A percentile compares a stretch with the other conserved stretches of the same genome.
Conservation (phyloP, 2,888 invertebrate genomes). For the Sipha maydis region DNA sequence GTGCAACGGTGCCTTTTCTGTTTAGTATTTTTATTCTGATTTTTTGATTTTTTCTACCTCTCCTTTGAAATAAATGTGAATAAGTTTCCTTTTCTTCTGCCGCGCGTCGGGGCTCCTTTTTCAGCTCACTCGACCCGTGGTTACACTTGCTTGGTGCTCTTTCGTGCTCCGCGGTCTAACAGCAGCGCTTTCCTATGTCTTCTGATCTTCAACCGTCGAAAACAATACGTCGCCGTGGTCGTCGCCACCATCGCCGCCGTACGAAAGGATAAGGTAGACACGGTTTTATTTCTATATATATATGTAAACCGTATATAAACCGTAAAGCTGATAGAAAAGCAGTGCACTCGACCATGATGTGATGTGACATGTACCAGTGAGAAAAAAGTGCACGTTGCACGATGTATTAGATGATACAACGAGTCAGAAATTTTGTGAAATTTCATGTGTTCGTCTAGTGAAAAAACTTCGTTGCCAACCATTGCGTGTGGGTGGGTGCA, state of each 20-base stretch:
- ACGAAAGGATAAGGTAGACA: constrained; percentile 34
- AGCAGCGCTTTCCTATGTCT: constrained; percentile 27
- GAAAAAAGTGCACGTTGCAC: background rate
- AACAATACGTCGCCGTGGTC: background rate
- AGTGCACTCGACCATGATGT: no score
- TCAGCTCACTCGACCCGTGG: background rate
- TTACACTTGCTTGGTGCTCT: background rate
- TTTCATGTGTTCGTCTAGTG: background rate
- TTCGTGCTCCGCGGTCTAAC: background rate
- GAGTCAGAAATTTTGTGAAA: background rate
- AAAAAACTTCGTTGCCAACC: background rate
- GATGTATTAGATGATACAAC: background rate
- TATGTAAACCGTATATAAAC: no score
- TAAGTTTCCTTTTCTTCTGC: background rate
- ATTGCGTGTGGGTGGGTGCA: no score
- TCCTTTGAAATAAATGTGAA: background rate
- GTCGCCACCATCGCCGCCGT: background rate
- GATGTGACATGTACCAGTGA: no score
- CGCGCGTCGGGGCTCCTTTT: background rate
- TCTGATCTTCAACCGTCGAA: constrained; percentile 2
- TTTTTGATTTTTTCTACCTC: constrained; percentile 1
- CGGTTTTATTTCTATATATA: no score
- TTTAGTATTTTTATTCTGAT: background rate
- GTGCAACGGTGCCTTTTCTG: background rate
- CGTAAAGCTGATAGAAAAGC: no score